Percentiles rank a stretch among this genome's conserved stretches.
These are phyloP conservation scores for Phataginus tetradactyla DNA, from an alignment of 2,797 vertebrate genomes.

Conservation along the genomic window DNA sequence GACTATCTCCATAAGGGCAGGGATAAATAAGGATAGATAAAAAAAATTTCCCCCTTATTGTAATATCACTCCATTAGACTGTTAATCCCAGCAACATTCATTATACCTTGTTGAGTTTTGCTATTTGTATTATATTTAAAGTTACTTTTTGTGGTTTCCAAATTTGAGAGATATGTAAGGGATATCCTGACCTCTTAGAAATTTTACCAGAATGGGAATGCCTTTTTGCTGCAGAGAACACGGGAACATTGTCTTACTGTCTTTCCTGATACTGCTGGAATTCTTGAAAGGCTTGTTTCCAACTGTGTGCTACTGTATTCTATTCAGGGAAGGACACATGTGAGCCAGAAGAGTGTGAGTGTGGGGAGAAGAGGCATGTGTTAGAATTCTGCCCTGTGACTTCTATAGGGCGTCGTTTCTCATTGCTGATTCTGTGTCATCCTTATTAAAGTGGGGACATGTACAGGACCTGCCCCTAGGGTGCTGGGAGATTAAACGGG, in stretches of 20 bases:
- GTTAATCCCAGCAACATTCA: background rate
- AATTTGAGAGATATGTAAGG: background rate
- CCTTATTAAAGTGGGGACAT: background rate
- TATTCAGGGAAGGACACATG: background rate
- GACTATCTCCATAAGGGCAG: constrained; percentile 7
- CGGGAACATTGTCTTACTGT: background rate
- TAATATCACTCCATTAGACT: background rate
- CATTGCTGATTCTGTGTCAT: background rate
- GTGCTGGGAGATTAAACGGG: background rate
- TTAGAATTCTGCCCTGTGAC: background rate
- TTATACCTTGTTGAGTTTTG: background rate
- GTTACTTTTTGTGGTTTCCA: background rate
- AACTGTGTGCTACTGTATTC: background rate
- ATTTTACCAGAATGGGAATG: background rate
- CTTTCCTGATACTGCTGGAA: background rate
- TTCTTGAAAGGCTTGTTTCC: background rate
- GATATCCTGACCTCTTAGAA: background rate
- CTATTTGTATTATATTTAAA: background rate
- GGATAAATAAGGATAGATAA: background rate
- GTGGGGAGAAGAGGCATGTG: background rate
- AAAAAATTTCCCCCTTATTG: background rate
- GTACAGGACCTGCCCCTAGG: background rate
- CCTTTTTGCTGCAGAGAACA: background rate
- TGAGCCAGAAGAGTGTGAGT: background rate
- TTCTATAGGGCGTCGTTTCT: background rate